Conservation (phyloP, 2,888 invertebrate species). For the Papilio demoleus region DNA sequence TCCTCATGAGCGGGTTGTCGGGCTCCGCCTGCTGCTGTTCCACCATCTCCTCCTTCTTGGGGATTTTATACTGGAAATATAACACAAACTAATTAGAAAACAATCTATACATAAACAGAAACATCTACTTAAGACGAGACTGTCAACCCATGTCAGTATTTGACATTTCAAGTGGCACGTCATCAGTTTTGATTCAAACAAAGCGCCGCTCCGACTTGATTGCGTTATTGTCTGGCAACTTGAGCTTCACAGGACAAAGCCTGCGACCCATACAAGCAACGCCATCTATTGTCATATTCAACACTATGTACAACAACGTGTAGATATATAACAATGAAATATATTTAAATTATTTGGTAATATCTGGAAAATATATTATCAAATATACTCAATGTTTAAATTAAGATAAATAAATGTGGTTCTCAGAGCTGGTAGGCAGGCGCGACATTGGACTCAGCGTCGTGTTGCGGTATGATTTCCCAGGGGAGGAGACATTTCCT, state of each 20-base stretch:
- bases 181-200: slow-evolving; percentile 30
- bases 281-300: neutral
- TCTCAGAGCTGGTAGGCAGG: neutral
- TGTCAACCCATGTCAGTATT: neutral
- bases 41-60: slow-evolving; percentile 97
- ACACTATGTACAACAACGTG: no score
- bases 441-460: slow-evolving; percentile 16
- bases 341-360: neutral
- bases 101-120: no score
- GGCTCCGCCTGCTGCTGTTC: slow-evolving; percentile 93
- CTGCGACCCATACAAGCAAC: neutral
- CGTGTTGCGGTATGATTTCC: slow-evolving; percentile 19
- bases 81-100: neutral
- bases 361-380: neutral
- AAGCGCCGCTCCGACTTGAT: slow-evolving; percentile 26
- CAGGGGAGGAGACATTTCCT: neutral
- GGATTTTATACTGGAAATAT: slow-evolving; percentile 96
- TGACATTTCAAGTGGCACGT: slow-evolving; percentile 4
- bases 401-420: slow-evolving; percentile 14
- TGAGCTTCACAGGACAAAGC: neutral
- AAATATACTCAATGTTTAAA: neutral
- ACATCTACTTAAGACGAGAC: neutral
- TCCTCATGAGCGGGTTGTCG: slow-evolving; percentile 97
- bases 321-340: neutral
- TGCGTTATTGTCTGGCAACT: slow-evolving; percentile 29